Conservation (phyloP, 2,113 vertebrate genomes). For the Tylochromis polylepis region DNA sequence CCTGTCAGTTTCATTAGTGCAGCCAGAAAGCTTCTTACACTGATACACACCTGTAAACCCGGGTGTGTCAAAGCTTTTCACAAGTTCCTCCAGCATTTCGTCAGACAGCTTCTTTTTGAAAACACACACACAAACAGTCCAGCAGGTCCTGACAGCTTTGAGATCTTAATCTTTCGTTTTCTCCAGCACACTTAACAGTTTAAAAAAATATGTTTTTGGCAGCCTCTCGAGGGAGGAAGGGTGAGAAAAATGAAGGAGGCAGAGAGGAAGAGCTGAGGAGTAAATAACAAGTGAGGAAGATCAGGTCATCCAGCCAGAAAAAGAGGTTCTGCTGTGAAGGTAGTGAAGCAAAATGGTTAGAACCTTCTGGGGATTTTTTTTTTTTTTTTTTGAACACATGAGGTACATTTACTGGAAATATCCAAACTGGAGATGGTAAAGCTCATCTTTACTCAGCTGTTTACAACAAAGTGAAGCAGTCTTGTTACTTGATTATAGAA, state of each 20-base stretch:
- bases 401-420: background rate
- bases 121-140: background rate
- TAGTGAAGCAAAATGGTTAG: conserved; percentile 1
- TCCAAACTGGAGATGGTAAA: background rate
- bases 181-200: conserved; percentile 37
- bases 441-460: background rate
- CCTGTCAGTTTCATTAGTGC: conserved; percentile 40
- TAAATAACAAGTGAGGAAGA: conserved; percentile 49
- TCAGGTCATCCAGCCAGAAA: conserved; percentile 37
- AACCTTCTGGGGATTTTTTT: background rate
- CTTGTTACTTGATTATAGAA: background rate
- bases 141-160: conserved; percentile 36
- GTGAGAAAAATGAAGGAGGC: conserved; percentile 43
- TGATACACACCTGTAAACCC: conserved; percentile 60
- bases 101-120: conserved; percentile 22
- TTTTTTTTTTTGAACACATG: background rate
- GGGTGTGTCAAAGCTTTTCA: conserved; percentile 69
- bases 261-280: conserved; percentile 24
- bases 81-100: conserved; percentile 20
- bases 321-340: background rate
- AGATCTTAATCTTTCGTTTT: conserved; percentile 57
- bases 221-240: conserved; percentile 33
- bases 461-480: background rate
- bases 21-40: conserved; percentile 53
- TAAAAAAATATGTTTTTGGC: conserved; percentile 49